phyloP scores from a whole-genome alignment of 2,797 vertebrate genomes.

The Clamator glandarius region DNA sequence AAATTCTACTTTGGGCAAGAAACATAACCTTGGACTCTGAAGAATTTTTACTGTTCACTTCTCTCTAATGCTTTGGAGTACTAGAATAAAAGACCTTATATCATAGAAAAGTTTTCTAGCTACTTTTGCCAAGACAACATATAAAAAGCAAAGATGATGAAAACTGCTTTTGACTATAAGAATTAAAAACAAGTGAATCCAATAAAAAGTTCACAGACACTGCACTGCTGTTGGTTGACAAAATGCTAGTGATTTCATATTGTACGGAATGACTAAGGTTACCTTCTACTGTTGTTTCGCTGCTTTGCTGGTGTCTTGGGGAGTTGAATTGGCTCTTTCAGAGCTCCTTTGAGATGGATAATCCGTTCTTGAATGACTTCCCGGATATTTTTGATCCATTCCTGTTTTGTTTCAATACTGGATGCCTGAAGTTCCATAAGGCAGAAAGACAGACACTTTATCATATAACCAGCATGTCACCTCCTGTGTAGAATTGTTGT shows the following conservation, averaged over 20 bases:
- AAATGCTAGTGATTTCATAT: neutral
- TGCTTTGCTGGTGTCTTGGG: constrained; percentile 96
- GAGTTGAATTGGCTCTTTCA: constrained; percentile 95
- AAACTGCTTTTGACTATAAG: neutral
- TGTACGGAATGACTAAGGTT: neutral
- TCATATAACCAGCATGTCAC: neutral
- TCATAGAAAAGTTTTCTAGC: neutral
- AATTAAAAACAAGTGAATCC: neutral
- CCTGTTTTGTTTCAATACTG: constrained; percentile 95
- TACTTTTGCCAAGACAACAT: neutral
- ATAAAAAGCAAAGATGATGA: neutral
- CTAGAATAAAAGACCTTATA: neutral
- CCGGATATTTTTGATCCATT: constrained; percentile 98
- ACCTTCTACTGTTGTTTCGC: constrained; percentile 93
- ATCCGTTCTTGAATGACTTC: constrained; percentile 99
- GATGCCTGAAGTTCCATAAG: constrained; percentile 82
- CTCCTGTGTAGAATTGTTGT: neutral
- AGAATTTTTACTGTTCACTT: neutral
- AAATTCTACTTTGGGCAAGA: neutral
- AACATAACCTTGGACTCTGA: neutral
- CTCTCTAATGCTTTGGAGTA: neutral
- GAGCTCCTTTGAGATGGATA: constrained; percentile 96
- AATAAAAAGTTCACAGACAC: neutral
- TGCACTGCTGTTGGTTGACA: neutral
- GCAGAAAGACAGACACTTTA: constrained; percentile 20